Percentiles rank a stretch among this genome's conserved stretches.
Evolutionary conservation across 2,888 invertebrate genomes (phyloP).

Genomic region (Altica lythri): DNA sequence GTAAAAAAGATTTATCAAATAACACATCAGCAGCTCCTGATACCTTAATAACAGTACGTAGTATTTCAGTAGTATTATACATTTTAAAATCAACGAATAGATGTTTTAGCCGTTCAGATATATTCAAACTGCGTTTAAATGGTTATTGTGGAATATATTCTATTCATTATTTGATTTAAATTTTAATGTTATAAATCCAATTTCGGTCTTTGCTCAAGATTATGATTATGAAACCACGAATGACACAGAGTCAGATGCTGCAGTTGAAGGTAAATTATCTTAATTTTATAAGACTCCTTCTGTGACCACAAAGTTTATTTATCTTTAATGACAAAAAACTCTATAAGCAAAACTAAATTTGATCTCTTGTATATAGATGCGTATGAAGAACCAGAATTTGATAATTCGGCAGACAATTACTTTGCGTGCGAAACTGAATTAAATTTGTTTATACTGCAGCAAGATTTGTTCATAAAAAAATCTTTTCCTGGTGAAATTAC

Average conservation of each 20-base stretch:
- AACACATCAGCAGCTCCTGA: slow-evolving; percentile 47
- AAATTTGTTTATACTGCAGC: slow-evolving; percentile 46
- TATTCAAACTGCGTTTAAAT: slow-evolving; percentile 54
- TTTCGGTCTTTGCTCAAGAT: slow-evolving; percentile 36
- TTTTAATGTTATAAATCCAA: slow-evolving; percentile 38
- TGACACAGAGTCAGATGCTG: slow-evolving; percentile 5
- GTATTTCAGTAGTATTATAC: slow-evolving; percentile 35
- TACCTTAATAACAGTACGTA: slow-evolving; percentile 52
- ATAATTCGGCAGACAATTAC: slow-evolving; percentile 45
- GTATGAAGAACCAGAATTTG: slow-evolving; percentile 56
- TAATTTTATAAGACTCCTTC: too few relatives aligned
- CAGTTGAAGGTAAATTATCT: slow-evolving; percentile 9
- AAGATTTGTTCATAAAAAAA: slow-evolving; percentile 42
- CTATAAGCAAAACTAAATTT: too few relatives aligned
- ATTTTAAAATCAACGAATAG: neutral
- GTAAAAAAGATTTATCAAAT: slow-evolving; percentile 58
- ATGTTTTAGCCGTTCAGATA: slow-evolving; percentile 57
- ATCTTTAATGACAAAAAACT: too few relatives aligned
- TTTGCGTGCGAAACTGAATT: slow-evolving; percentile 53
- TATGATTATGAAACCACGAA: slow-evolving; percentile 7
- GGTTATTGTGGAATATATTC: slow-evolving; percentile 55
- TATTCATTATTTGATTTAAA: slow-evolving; percentile 51
- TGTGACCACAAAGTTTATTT: too few relatives aligned
- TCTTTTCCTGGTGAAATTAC: slow-evolving; percentile 42
- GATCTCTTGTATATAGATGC: neutral